A percentile compares a stretch with the other conserved stretches of the same genome.
phyloP scores from a whole-genome alignment of 2,113 vertebrate species.

The Gadus chalcogrammus region DNA sequence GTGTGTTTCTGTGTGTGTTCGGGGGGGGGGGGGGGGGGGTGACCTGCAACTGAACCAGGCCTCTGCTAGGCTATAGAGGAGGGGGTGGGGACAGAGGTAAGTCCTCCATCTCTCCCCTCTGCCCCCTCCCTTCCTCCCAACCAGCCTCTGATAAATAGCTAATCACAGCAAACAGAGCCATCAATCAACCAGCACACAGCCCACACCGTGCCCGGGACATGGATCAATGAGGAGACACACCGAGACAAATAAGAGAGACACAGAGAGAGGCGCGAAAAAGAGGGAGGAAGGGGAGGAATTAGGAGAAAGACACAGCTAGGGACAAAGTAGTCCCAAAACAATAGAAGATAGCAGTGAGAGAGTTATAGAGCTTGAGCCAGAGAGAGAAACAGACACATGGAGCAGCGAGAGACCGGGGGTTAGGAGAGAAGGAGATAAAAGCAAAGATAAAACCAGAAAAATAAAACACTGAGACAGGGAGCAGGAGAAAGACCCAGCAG shows the following conservation, averaged over 20 bases:
- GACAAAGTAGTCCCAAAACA: background rate
- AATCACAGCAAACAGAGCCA: conserved; percentile 64
- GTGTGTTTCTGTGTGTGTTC: conserved; percentile 9
- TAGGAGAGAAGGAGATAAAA: no score
- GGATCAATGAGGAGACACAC: conserved; percentile 54
- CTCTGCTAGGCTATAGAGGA: conserved; percentile 10
- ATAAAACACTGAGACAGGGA: background rate
- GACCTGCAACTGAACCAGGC: conserved; percentile 59
- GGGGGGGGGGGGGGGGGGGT: conserved; percentile 19
- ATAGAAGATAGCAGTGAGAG: background rate
- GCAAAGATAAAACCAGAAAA: no score
- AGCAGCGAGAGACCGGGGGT: no score
- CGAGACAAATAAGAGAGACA: conserved; percentile 40
- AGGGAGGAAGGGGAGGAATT: conserved; percentile 18
- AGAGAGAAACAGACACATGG: conserved; percentile 1
- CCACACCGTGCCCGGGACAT: conserved; percentile 48
- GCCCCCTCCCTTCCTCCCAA: conserved; percentile 19
- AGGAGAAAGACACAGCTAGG: conserved; percentile 20
- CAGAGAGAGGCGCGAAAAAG: conserved; percentile 25
- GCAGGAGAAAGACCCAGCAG: background rate
- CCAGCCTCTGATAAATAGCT: conserved; percentile 60
- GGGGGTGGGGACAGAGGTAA: conserved; percentile 33
- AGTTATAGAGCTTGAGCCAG: background rate
- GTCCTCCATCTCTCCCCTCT: conserved; percentile 9
- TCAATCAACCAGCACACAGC: conserved; percentile 57